Conservation (phyloP, 2,888 invertebrate species). For the Chymomyza amoena region DNA sequence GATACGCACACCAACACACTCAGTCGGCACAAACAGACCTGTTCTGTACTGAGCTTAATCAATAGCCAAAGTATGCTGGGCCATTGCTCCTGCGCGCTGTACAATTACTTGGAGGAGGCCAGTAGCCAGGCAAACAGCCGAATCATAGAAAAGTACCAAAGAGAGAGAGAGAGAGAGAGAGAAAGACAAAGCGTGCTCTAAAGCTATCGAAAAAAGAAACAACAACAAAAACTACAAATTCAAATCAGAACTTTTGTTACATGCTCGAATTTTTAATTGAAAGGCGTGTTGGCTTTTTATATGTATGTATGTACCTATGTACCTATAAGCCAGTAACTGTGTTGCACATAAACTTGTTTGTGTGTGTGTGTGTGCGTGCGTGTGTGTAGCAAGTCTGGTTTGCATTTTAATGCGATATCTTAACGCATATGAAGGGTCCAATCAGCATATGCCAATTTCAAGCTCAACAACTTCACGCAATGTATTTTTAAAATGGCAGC, state of each 20-base stretch:
- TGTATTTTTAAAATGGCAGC: background rate
- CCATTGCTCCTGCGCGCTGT: conserved; percentile 8
- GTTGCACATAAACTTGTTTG: conserved; percentile 29
- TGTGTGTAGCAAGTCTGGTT: background rate
- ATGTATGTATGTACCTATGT: conserved; percentile 47
- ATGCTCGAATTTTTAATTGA: conserved; percentile 62
- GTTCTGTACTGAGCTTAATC: conserved; percentile 62
- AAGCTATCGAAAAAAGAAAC: conserved; percentile 32
- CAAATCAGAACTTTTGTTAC: background rate
- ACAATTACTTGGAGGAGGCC: conserved; percentile 4
- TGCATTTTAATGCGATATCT: background rate
- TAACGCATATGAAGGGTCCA: conserved; percentile 47
- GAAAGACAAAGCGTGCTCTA: conserved; percentile 25
- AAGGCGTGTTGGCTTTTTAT: conserved; percentile 17
- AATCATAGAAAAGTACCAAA: conserved; percentile 1
- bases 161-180: conserved; percentile 3
- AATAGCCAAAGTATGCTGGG: conserved; percentile 52
- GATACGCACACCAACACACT: conserved; percentile 18
- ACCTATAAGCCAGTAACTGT: background rate
- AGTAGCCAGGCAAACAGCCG: background rate
- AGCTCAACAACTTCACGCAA: conserved; percentile 1
- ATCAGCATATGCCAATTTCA: conserved; percentile 68
- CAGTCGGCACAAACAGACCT: conserved; percentile 49
- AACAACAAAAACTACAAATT: background rate
- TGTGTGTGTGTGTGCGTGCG: background rate